Evolutionary conservation across 2,888 invertebrate genomes (phyloP).

Genomic region (Caenorhabditis zanzibari): DNA sequence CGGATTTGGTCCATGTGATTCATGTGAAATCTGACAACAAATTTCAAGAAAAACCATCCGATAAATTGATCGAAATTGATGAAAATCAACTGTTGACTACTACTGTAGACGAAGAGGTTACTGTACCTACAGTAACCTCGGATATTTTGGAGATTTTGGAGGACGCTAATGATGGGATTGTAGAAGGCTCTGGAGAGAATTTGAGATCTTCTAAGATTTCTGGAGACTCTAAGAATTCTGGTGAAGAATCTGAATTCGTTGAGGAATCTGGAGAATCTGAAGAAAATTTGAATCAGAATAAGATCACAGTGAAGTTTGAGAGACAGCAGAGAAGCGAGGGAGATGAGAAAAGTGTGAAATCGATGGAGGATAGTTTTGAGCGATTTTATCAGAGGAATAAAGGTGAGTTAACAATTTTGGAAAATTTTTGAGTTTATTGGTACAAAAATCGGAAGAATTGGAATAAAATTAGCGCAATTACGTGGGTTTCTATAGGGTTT

Average conservation of each 20-base stretch:
- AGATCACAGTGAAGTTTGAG: slow-evolving; percentile 6
- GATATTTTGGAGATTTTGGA: slow-evolving; percentile 36
- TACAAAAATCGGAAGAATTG: not conserved
- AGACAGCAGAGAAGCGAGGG: slow-evolving; percentile 25
- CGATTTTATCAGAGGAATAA: slow-evolving; percentile 42
- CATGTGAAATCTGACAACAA: slow-evolving; percentile 32
- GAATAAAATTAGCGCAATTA: not conserved
- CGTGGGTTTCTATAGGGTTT: too few species aligned
- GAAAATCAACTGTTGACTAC: slow-evolving; percentile 39
- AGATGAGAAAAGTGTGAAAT: slow-evolving; percentile 17
- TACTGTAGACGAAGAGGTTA: slow-evolving; percentile 8
- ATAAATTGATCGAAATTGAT: slow-evolving; percentile 30
- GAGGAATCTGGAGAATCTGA: not conserved
- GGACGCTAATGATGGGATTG: slow-evolving; percentile 9
- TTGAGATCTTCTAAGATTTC: slow-evolving; percentile 1
- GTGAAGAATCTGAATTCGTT: not conserved
- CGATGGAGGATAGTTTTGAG: slow-evolving; percentile 47
- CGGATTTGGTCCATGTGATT: slow-evolving; percentile 48
- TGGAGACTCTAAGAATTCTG: slow-evolving; percentile 2
- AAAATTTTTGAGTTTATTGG: not conserved
- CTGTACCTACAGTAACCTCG: slow-evolving; percentile 45
- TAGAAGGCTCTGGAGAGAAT: slow-evolving; percentile 19
- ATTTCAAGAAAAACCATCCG: not conserved
- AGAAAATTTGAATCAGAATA: not conserved
- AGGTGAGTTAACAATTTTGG: not conserved